Base-by-base conservation (phyloP, 2,113 vertebrate genomes). In the Octodon degus region DNA sequence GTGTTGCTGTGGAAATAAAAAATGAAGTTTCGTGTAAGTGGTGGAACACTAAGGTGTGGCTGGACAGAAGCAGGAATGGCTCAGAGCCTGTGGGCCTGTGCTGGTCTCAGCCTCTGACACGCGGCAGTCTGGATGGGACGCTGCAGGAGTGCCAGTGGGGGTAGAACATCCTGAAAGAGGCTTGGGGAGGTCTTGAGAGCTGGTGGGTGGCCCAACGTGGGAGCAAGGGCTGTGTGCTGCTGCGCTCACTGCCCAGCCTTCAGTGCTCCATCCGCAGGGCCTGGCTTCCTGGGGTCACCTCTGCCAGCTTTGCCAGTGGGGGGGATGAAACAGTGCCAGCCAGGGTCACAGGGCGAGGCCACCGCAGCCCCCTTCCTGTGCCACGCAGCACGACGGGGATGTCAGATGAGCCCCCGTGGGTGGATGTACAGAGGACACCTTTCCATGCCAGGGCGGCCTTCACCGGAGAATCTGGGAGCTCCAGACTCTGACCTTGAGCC, bases 1-100 rank as follows among this genome's bases (percentile, higher is more conserved):
- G 99, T 98, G 98, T 99, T 98, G 99, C 99, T 99, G 96, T 95
- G 90, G 62, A 83, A 98, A 97, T 94, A 82, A 92, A 94, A 97
- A 97, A 98, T 8, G 97, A 47, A 95, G 89, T 76, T 62, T 70
- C 20, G 97, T 24, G 96, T 87, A 96, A 91, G 85, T 95, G 93
- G 68, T 25, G 43, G 0, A 0, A 96, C 97, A 94, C 92, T 94
- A 94, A 90, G 22, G 65, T 43, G 40, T 25, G 89, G 47, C 68
- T 70, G 22, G 24, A 90, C n/a, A 13, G n/a, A 76, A 47, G 68
- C 4, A 34, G 0, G 62, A 90, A 47, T 24, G 25, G 37, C 20
- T 74, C 72, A 24, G 74, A 76, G 2, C 72, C 72, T 24, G 40
- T 2, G 8, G 72, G n/a, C 72, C 72, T 74, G 32, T 34, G 67